A percentile compares a stretch with the other conserved stretches of the same genome.
Evolutionary conservation across 2,888 invertebrate genomes (phyloP).

Genomic region (Dastarcus helophoroides): DNA sequence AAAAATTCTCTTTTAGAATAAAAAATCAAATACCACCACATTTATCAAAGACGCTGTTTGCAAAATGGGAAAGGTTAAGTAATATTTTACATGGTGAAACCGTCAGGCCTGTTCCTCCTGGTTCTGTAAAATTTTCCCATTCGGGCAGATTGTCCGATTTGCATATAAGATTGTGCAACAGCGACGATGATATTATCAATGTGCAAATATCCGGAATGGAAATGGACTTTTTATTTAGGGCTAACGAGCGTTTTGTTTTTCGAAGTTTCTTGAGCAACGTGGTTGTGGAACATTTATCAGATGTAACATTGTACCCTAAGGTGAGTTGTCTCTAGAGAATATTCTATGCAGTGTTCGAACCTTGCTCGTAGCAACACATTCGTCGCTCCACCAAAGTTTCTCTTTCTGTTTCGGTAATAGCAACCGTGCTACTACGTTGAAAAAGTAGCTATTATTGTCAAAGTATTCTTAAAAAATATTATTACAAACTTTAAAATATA

Average conservation of each 20-base stretch:
- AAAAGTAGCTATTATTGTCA: too few species aligned
- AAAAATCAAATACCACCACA: slow-evolving; percentile 23
- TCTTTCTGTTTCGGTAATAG: too few species aligned
- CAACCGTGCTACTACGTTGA: too few species aligned
- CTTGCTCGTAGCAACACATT: too few species aligned
- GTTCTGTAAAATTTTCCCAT: slow-evolving; percentile 63
- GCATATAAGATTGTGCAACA: slow-evolving; percentile 54
- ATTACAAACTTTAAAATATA: too few species aligned
- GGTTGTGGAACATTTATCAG: slow-evolving; percentile 59
- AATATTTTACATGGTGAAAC: slow-evolving; percentile 21
- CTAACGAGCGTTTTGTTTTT: slow-evolving; percentile 65
- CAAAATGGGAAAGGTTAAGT: slow-evolving; percentile 10
- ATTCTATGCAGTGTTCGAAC: too few species aligned
- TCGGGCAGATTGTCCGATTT: slow-evolving; percentile 52
- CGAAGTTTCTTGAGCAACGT: slow-evolving; percentile 56
- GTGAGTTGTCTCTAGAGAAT: slow-evolving; percentile 33
- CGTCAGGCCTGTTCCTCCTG: slow-evolving; percentile 64
- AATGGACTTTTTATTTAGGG: slow-evolving; percentile 65
- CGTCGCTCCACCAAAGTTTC: too few species aligned
- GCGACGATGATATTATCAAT: slow-evolving; percentile 58
- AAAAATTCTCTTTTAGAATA: slow-evolving; percentile 16
- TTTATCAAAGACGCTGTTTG: slow-evolving; percentile 23
- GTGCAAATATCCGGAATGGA: slow-evolving; percentile 55
- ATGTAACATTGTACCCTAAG: slow-evolving; percentile 64
- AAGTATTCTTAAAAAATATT: too few species aligned